A percentile compares a stretch with the other conserved stretches of the same genome.
Conservation (phyloP, 2,888 invertebrate species). For the Timema cristinae region DNA sequence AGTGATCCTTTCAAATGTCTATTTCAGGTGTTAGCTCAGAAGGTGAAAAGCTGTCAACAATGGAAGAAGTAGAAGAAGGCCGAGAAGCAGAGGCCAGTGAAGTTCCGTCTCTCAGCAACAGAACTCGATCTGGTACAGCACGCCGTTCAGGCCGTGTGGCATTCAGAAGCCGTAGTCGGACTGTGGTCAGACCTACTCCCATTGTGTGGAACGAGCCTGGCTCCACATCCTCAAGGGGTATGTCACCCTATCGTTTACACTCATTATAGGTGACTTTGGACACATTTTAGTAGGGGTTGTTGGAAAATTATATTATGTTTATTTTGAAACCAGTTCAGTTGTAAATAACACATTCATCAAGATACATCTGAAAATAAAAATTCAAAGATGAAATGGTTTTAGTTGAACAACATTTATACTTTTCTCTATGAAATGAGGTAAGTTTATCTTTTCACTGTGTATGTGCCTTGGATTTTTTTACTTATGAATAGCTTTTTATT, state of each 20-base stretch:
- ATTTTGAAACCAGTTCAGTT: no score
- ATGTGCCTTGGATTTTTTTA: no score
- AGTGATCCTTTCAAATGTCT: not conserved
- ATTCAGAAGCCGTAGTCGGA: conserved; percentile 35
- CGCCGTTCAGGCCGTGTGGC: conserved; percentile 39
- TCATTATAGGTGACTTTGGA: not conserved
- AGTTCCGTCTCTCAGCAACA: conserved; percentile 55
- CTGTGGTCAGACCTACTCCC: conserved; percentile 51
- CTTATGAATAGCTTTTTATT: no score
- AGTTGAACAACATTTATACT: no score
- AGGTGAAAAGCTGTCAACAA: conserved; percentile 54
- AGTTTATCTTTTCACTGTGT: no score
- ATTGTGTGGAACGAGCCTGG: conserved; percentile 55
- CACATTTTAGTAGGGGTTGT: no score
- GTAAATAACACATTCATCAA: no score
- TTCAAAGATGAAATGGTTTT: no score
- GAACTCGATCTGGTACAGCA: conserved; percentile 41
- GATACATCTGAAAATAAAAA: no score
- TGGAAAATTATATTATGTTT: no score
- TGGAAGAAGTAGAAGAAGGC: conserved; percentile 52
- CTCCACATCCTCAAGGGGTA: conserved; percentile 25
- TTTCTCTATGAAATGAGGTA: no score
- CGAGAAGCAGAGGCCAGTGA: conserved; percentile 74
- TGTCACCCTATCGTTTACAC: not conserved
- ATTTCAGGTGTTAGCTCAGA: conserved; percentile 54